Evolutionary conservation across 2,797 vertebrate species (phyloP).

Genomic region (Danio tinwini): DNA sequence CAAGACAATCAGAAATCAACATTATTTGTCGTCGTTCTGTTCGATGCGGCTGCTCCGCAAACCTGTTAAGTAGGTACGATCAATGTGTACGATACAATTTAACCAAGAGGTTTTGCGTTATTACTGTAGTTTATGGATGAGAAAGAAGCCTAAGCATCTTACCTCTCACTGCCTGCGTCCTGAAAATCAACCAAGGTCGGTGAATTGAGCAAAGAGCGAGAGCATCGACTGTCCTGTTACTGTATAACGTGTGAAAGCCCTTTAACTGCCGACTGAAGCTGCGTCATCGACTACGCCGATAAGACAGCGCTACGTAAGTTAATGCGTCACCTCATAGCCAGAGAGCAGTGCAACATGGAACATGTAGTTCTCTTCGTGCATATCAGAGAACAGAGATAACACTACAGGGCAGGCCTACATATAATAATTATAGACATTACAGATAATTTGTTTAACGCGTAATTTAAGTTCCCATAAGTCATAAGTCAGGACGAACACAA

Average conservation of each 20-base stretch:
- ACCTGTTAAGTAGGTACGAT: constrained; percentile 33
- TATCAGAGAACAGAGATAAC: neutral
- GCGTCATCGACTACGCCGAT: constrained; percentile 8
- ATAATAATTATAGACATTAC: neutral
- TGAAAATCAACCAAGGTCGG: constrained; percentile 11
- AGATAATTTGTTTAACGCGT: neutral
- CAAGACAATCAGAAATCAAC: neutral
- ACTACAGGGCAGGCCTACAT: too few relatives aligned
- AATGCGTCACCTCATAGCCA: neutral
- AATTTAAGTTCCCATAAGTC: too few relatives aligned
- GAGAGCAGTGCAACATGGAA: neutral
- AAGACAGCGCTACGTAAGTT: neutral
- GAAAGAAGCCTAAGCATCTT: constrained; percentile 15
- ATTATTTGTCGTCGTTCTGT: neutral
- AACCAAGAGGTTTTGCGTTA: neutral
- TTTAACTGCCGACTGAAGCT: constrained; percentile 10
- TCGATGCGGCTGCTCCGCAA: neutral
- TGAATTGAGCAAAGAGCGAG: constrained; percentile 6
- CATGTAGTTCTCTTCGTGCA: neutral
- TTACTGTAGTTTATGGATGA: neutral
- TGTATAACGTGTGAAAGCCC: constrained; percentile 38
- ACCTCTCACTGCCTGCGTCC: constrained; percentile 36
- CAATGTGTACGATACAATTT: neutral
- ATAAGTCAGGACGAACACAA: too few relatives aligned
- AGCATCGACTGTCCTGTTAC: constrained; percentile 44